Percentiles rank a stretch among this genome's conserved stretches.
Evolutionary conservation across 2,113 vertebrate genomes (phyloP).

Genomic region (Tachysurus fulvidraco): DNA sequence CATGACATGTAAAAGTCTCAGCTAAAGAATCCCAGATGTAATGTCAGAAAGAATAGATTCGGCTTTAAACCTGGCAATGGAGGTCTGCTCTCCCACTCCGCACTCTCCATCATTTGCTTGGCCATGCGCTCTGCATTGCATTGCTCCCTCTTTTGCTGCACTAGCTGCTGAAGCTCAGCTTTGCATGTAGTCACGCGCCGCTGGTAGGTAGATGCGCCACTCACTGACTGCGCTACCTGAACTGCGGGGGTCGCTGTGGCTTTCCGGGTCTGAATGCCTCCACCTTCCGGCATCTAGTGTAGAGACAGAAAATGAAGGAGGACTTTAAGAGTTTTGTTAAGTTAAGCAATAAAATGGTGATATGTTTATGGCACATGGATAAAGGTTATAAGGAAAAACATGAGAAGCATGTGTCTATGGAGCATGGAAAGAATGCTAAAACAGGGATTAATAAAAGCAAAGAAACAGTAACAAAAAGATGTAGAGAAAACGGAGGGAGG

Average conservation of each 20-base stretch:
- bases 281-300: constrained; percentile 77
- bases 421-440: not conserved
- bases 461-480: not conserved
- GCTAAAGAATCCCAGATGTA: not conserved
- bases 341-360: constrained; percentile 8
- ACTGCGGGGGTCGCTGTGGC: constrained; percentile 42
- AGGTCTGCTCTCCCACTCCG: constrained; percentile 95
- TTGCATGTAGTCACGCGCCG: constrained; percentile 90
- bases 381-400: not conserved
- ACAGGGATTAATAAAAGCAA: not conserved
- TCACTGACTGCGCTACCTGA: constrained; percentile 71
- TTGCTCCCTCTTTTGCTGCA: constrained; percentile 95
- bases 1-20: not conserved
- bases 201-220: constrained; percentile 81
- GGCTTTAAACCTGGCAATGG: constrained; percentile 85
- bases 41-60: not conserved
- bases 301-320: not conserved
- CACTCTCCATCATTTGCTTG: constrained; percentile 96
- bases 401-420: not conserved
- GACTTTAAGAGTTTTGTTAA: not conserved
- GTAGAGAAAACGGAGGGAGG: not conserved
- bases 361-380: not conserved
- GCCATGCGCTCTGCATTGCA: constrained; percentile 90
- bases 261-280: constrained; percentile 74
- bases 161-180: constrained; percentile 90